Base-by-base conservation (phyloP, 1,140 invertebrate genomes). In the Macrobrachium nipponense region DNA sequence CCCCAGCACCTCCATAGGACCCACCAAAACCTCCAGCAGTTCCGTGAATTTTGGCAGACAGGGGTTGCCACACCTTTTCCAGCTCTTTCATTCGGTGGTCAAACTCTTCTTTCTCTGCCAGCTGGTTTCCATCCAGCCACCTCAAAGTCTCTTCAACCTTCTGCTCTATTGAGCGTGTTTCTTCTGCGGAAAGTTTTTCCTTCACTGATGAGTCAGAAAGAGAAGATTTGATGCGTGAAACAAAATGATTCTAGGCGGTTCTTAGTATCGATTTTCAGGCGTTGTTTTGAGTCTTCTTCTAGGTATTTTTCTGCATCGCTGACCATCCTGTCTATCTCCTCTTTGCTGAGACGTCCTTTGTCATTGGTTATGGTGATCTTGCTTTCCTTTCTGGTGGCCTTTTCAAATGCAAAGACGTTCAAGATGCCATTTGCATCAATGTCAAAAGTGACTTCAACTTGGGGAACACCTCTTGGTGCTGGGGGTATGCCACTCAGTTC, bases 161-260 rank as follows among this genome's bases (percentile, higher is more conserved):
- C 14, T 93, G 93, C 2, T 92, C 90, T 0, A 95, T 94, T 12
- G 90, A 90, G 23, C 91, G 91, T 87, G 94, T 94, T 88, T 96
- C 95, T 4, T 91, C 90, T 15, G 82, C 84, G 10, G 76, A 91
- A 0, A 96, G 89, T 89, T 93, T 93, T 75, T 91, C 90, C 72
- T 90, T 91, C 61, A 90, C 89, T 94, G 94, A 92, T 44, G 82
- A 78, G n/a, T 86, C 84, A 15, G 68, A 64, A 7, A 94, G 95
- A 27, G 97, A 98, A 77, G 95, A 96, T 93, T 98, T 98, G 95
- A 99, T 98, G 93, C 97, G n/a, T 97, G 94, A 98, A 99, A 92
- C 97, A 97, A 91, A 99, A 99, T 66, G 96, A 97, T 91, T 99
- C 98, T 3, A 98, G 93, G 23, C 93, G 93, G 90, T 99, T 95